A percentile compares a stretch with the other conserved stretches of the same genome.
Conservation (phyloP, 1,140 invertebrate genomes). For the Bradynema listronoti region DNA sequence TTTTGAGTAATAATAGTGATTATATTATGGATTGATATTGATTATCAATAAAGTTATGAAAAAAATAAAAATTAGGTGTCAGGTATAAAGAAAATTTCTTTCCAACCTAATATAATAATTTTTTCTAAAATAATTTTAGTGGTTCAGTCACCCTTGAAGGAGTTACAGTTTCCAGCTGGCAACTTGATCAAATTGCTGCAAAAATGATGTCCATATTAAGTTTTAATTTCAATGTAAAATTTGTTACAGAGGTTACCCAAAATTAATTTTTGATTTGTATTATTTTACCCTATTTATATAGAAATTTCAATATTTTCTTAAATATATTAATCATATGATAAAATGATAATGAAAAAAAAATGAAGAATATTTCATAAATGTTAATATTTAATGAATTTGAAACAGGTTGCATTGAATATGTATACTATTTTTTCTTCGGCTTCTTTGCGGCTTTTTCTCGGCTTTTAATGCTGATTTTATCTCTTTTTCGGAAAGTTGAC, state of each 20-base stretch:
- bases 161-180: not conserved
- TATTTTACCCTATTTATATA: not conserved
- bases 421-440: not conserved
- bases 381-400: not conserved
- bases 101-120: too few relatives aligned
- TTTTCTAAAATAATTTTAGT: constrained; percentile 3
- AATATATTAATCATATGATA: not conserved
- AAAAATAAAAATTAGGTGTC: too few relatives aligned
- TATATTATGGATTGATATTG: not conserved
- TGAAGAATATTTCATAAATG: too few relatives aligned
- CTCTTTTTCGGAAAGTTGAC: not conserved
- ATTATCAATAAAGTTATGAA: not conserved
- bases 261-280: not conserved
- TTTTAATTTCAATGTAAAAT: constrained; percentile 5
- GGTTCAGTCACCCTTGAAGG: constrained; percentile 2
- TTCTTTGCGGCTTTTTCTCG: not conserved
- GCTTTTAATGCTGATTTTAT: not conserved
- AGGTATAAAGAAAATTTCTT: too few relatives aligned
- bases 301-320: not conserved
- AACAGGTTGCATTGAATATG: not conserved
- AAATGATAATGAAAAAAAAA: too few relatives aligned
- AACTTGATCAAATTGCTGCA: constrained; percentile 5
- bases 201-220: constrained; percentile 1
- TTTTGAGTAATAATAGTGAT: not conserved
- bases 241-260: not conserved